These are phyloP conservation scores for Vireo griseus DNA, from an alignment of 2,797 vertebrate genomes.

Conservation along the genomic window DNA sequence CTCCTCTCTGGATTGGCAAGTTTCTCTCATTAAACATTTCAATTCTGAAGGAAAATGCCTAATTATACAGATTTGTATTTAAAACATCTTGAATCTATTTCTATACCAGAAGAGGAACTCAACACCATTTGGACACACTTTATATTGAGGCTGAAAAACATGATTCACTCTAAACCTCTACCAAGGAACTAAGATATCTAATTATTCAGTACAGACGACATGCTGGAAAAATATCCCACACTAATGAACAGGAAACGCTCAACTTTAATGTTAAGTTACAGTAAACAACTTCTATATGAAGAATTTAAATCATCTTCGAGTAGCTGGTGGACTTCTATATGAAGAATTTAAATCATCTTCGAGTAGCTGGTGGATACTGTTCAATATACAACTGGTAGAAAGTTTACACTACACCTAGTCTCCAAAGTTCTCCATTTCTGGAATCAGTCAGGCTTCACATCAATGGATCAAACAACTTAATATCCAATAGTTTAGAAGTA, in stretches of 20 bases:
- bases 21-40: neutral
- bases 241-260: neutral
- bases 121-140: neutral
- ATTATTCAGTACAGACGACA: conserved; percentile 3
- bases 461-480: neutral
- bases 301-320: neutral
- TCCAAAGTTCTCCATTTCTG: neutral
- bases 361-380: neutral
- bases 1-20: neutral
- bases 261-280: neutral
- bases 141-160: neutral
- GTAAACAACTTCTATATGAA: neutral
- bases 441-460: neutral
- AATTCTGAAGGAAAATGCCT: neutral
- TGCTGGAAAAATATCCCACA: neutral
- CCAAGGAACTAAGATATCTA: neutral
- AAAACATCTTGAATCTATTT: neutral
- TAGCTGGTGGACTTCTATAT: neutral
- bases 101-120: neutral
- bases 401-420: neutral
- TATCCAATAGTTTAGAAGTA: neutral
- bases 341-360: neutral
- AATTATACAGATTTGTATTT: neutral
- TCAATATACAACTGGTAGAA: neutral
- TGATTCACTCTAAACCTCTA: neutral